Base-by-base conservation (phyloP, 2,797 vertebrate species). In the Siniperca undulata region DNA sequence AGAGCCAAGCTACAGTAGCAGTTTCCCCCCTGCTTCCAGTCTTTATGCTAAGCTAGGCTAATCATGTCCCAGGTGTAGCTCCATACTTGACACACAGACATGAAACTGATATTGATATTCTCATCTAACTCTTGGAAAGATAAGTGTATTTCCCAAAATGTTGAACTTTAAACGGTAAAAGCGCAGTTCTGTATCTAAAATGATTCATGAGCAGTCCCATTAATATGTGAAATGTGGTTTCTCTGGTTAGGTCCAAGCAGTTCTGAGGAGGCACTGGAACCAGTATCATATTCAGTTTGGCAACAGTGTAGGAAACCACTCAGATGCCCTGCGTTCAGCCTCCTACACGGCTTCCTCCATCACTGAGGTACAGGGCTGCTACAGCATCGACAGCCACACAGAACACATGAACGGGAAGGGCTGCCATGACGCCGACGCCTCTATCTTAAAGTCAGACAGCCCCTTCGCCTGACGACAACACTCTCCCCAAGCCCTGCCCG, bases 201-300 rank as follows among this genome's bases (percentile, higher is more conserved):
- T 42, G 20, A 38, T 56, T 58, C 14, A 16, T 52, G 8, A 34
- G 4, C 20, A 5, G 14, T 10, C 2, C 7, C 14, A 16, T 42
- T 58, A 60, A 78, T 24, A 58, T 66, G 5, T 59, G 10, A 53
- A 40, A 22, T 84, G 59, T 67, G 34, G 13, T 84, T 56, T 61
- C 19, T 87, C 13, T 44, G 73, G 0, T 42, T 20, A 99, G 98
- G 98, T 99, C 64, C 98, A 99, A 88, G 96, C 96, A 0, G 96
- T 99, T 69, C 84, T 99, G 87, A 94, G 97, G 87, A 94, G 98
- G 71, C 97, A 99, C 89, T 99, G 98, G 98, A 98, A 98, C 89
- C 98, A 99, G 93, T 98, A 99, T 85, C 94, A 95, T 53, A 97
- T 99, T 84, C 98, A 99, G 86, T 98, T 99, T 56, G 97, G 97